Base-by-base conservation (phyloP, 2,888 invertebrate genomes). In the Cosmia pyralina region DNA sequence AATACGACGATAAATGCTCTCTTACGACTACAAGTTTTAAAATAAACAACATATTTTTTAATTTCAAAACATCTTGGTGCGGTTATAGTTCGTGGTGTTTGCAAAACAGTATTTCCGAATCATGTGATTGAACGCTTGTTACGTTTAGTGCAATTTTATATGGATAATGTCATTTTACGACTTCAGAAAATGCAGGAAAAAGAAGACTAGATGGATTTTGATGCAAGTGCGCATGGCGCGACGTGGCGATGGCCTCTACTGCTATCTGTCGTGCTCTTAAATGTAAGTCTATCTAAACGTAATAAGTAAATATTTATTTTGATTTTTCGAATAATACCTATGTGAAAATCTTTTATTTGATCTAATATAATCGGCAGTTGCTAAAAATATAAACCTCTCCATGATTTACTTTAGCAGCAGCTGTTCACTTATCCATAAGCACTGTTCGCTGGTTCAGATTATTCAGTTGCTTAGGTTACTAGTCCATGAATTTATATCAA, bases 191-290 rank as follows among this genome's bases (percentile, higher is more conserved):
- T 91, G 90, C 83, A 88, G 86, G 86, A 88, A 83, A 77, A 76
- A 87, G 82, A 82, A 86, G 76, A 87, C 82, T 94, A 93, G 90
- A 96, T 96, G 96, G 96, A 96, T 88, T 85, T 91, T 90, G 91
- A 93, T 81, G 88, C 87, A 73, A 88, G 89, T 86, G 83, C 87
- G 75, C 90, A 90, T 72, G 87, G 90, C 83, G 86, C 92, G 74
- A 88, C 91, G 85, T 96, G 95, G 96, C 95, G 94, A 81, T 96
- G 94, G 95, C 90, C 93, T 85, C 90, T 96, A 28, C 88, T 96
- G 34, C 73, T 94, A 69, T 93, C 96, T 22, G 93, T 94, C 57
- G 87, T 95, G 77, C 87, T 94, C 74, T 85, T 96, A 74, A 95
- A 96, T 86, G 96, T 96, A 91, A 77, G 96, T 95, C 91, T 68